Conservation (phyloP, 1,140 invertebrate genomes). For the Tachypleus tridentatus region DNA sequence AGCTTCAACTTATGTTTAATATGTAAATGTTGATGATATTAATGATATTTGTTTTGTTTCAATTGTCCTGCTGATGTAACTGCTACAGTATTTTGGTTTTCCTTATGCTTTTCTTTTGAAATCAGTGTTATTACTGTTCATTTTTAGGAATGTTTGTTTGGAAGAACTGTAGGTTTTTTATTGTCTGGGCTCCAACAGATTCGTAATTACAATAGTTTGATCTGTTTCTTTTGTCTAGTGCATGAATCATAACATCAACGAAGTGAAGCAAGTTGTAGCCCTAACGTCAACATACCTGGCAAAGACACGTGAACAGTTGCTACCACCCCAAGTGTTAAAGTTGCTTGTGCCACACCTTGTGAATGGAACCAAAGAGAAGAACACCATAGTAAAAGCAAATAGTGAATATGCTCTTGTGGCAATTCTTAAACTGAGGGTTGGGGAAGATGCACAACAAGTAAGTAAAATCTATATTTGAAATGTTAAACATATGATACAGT, state of each 20-base stretch:
- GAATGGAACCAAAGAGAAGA: constrained; percentile 96
- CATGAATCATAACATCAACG: constrained; percentile 86
- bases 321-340: constrained; percentile 55
- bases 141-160: no score
- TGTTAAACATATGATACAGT: no score
- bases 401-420: constrained; percentile 82
- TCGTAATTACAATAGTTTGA: no score
- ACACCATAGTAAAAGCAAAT: constrained; percentile 82
- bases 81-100: no score
- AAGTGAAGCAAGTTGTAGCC: constrained; percentile 84
- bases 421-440: constrained; percentile 58
- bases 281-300: constrained; percentile 60
- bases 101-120: no score
- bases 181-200: no score
- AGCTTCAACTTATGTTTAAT: no score
- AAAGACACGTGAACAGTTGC: constrained; percentile 44
- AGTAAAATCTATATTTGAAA: constrained; percentile 12
- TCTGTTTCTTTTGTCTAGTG: constrained; percentile 1
- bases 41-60: no score
- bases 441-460: constrained; percentile 63
- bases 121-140: no score
- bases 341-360: constrained; percentile 75
- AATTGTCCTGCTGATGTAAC: no score
- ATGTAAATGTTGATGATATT: no score
- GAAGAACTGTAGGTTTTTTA: no score